Evolutionary conservation across 37 sponge, comb jelly and placozoan genomes (phyloP).

Genomic region (Spongia lamella): DNA sequence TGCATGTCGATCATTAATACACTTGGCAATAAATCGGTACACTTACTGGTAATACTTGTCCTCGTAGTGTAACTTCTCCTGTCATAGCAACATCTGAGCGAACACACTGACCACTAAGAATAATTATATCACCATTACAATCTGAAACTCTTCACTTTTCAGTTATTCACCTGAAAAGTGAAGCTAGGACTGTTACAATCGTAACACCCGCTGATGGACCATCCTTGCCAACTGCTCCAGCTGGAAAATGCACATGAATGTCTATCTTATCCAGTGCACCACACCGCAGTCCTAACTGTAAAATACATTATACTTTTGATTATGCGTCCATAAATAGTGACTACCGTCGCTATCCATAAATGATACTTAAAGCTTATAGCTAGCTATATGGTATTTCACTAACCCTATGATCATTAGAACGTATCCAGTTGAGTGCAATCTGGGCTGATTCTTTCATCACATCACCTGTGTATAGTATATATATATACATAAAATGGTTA

Average conservation of each 20-base stretch:
- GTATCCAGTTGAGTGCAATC: slow-evolving; percentile 86
- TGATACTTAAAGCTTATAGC: too few relatives aligned
- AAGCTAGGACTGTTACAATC: slow-evolving; percentile 71
- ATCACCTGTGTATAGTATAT: slow-evolving; percentile 43
- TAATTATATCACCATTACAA: background rate
- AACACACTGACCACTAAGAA: slow-evolving; percentile 69
- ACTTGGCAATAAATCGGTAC: too few relatives aligned
- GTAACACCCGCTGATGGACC: slow-evolving; percentile 91
- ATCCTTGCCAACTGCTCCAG: slow-evolving; percentile 91
- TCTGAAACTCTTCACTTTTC: background rate
- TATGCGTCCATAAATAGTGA: too few relatives aligned
- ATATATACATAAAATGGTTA: too few relatives aligned
- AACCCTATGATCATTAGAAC: slow-evolving; percentile 61
- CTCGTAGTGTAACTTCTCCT: slow-evolving; percentile 85
- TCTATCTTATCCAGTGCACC: slow-evolving; percentile 52
- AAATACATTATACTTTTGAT: too few relatives aligned
- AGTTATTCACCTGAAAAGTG: slow-evolving; percentile 46
- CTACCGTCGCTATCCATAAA: too few relatives aligned
- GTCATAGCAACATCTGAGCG: slow-evolving; percentile 85
- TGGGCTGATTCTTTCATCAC: slow-evolving; percentile 92
- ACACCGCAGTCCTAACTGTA: slow-evolving; percentile 61
- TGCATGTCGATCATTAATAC: too few relatives aligned
- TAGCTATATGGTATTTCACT: background rate
- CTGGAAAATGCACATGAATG: slow-evolving; percentile 92
- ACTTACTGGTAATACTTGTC: slow-evolving; percentile 78